phyloP scores from a whole-genome alignment of 2,888 invertebrate species.

The Lithosia quadra region DNA sequence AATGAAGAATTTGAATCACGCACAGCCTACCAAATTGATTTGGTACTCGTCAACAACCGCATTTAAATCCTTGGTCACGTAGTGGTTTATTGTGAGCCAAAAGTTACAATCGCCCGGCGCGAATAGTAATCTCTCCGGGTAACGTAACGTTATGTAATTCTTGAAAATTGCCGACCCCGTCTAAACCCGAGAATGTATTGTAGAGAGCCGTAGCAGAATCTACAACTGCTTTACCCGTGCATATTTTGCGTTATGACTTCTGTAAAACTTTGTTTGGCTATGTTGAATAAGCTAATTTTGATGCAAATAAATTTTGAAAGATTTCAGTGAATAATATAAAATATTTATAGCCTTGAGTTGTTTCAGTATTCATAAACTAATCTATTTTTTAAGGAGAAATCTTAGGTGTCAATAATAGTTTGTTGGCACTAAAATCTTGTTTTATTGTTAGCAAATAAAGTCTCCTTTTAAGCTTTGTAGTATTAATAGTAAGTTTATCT shows the following conservation, averaged over 20 bases:
- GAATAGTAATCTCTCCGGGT: constrained; percentile 68
- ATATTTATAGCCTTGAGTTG: no score
- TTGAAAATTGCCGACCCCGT: constrained; percentile 59
- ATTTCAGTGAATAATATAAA: neutral
- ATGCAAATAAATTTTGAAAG: neutral
- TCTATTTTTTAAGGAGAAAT: no score
- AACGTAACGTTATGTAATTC: constrained; percentile 69
- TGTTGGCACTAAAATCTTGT: no score
- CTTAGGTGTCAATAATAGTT: no score
- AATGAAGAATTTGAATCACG: constrained; percentile 73
- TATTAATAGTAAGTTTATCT: no score
- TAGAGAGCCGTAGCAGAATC: constrained; percentile 22
- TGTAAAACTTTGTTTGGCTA: neutral
- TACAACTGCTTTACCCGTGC: constrained; percentile 11
- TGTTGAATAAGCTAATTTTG: neutral
- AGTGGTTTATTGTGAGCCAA: constrained; percentile 78
- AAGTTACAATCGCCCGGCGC: constrained; percentile 74
- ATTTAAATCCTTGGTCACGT: constrained; percentile 80
- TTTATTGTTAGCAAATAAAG: no score
- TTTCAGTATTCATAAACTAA: no score
- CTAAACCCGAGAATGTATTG: constrained; percentile 20
- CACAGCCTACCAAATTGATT: constrained; percentile 75
- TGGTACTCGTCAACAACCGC: constrained; percentile 70
- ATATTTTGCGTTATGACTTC: constrained; percentile 13
- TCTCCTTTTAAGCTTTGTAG: no score